Evolutionary conservation across 2,113 vertebrate genomes (phyloP).

Genomic region (Myotis lucifugus): DNA sequence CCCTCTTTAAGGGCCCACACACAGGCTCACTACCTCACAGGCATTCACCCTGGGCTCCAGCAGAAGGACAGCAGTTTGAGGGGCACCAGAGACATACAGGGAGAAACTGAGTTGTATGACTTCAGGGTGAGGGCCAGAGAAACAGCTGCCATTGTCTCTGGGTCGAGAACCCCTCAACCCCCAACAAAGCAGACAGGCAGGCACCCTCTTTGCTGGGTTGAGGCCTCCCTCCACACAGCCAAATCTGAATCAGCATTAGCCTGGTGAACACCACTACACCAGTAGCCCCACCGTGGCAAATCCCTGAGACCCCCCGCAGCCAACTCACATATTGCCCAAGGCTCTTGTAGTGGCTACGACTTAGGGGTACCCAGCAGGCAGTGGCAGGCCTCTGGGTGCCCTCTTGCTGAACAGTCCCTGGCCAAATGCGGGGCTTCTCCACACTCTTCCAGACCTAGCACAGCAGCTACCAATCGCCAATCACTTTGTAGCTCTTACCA

Average conservation of each 20-base stretch:
- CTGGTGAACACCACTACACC: background rate
- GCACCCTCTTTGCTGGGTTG: background rate
- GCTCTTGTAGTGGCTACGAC: background rate
- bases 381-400: background rate
- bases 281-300: background rate
- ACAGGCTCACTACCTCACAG: background rate
- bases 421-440: background rate
- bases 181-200: background rate
- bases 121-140: background rate
- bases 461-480: background rate
- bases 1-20: background rate
- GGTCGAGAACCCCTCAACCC: background rate
- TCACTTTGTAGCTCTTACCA: background rate
- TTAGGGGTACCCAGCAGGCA: background rate
- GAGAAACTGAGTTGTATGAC: background rate
- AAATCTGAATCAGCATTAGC: background rate
- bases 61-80: background rate
- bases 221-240: background rate
- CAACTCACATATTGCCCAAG: background rate
- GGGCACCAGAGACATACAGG: background rate
- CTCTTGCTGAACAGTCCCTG: background rate
- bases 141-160: background rate
- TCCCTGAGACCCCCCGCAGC: background rate
- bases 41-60: background rate
- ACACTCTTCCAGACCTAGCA: background rate